Conservation (phyloP, 2,797 vertebrate genomes). For the Rhabdophis nuchalis region DNA sequence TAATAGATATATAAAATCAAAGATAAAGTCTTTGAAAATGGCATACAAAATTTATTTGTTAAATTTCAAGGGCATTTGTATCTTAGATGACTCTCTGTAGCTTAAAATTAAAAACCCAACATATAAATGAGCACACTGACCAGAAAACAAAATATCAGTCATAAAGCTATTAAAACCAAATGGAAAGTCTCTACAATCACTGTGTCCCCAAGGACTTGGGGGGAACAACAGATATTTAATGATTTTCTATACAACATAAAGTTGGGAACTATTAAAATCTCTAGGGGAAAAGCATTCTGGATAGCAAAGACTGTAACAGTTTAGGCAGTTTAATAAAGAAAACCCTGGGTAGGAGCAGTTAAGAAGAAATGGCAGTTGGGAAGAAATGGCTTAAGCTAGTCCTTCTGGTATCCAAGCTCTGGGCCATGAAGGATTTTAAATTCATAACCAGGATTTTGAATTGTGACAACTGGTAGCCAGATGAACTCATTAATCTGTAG, state of each 20-base stretch:
- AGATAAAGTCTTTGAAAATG: not conserved
- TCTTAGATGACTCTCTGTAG: not conserved
- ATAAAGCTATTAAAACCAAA: not conserved
- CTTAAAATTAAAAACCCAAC: not conserved
- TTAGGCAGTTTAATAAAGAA: not conserved
- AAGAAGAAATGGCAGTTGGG: not conserved
- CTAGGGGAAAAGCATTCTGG: not conserved
- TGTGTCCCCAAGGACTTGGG: not conserved
- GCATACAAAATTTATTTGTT: not conserved
- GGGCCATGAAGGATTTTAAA: not conserved
- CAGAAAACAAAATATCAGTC: not conserved
- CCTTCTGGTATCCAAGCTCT: not conserved
- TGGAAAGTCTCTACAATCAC: not conserved
- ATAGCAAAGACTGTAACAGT: not conserved
- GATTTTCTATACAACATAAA: not conserved
- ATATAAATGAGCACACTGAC: not conserved
- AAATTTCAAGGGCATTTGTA: not conserved
- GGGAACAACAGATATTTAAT: not conserved
- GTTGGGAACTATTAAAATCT: not conserved
- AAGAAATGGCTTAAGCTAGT: not conserved
- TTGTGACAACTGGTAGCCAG: not conserved
- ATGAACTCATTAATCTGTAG: not conserved
- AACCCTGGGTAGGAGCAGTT: not conserved
- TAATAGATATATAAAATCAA: not conserved
- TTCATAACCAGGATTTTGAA: not conserved